Evolutionary conservation across 2,888 invertebrate species (phyloP).

Genomic region (Polydrusus tereticollis): DNA sequence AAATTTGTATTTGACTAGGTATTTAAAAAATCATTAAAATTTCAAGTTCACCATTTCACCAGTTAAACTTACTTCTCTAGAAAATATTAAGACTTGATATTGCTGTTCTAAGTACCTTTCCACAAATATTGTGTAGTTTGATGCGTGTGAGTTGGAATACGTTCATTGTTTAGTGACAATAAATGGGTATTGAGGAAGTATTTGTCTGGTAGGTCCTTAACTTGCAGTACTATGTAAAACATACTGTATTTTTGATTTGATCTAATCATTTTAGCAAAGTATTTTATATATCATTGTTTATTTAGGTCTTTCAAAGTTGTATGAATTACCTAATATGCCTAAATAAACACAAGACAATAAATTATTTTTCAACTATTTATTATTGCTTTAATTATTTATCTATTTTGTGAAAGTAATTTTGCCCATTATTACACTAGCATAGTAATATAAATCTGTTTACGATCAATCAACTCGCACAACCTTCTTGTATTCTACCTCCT

Average conservation of each 20-base stretch:
- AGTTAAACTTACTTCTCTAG: slow-evolving; percentile 1
- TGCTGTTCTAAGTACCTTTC: not conserved
- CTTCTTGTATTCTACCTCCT: too few species aligned
- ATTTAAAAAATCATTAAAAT: slow-evolving; percentile 18
- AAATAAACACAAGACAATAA: too few species aligned
- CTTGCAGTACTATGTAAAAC: not conserved
- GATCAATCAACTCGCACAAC: too few species aligned
- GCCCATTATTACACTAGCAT: too few species aligned
- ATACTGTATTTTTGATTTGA: not conserved
- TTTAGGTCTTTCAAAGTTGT: too few species aligned
- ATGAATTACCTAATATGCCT: too few species aligned
- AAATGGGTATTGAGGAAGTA: slow-evolving; percentile 61
- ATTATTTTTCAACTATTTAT: too few species aligned
- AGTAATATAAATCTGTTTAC: too few species aligned
- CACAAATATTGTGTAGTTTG: not conserved
- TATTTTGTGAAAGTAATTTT: too few species aligned
- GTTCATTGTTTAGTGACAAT: slow-evolving; percentile 24
- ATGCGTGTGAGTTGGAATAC: not conserved
- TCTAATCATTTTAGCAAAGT: not conserved
- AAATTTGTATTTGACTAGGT: slow-evolving; percentile 7
- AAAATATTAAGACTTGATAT: not conserved
- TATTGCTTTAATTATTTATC: too few species aligned
- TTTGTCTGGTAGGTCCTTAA: slow-evolving; percentile 60
- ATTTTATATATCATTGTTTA: not conserved
- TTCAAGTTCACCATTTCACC: not conserved